Evolutionary conservation across 2,113 vertebrate genomes (phyloP).

Genomic region (Tretioscincus oriximinensis): DNA sequence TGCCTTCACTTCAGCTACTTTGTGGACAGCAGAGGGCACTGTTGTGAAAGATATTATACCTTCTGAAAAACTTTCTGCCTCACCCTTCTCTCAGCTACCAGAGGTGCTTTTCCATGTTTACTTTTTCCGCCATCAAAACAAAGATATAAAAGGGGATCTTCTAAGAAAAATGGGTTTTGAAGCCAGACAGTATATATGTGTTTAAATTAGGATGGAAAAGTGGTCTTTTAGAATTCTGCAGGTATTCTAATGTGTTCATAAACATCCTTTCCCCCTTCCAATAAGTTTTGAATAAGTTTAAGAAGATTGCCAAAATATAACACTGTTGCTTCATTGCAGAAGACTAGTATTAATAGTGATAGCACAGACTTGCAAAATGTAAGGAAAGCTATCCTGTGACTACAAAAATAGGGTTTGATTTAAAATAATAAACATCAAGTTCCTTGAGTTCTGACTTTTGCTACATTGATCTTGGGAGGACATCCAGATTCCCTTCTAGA

Average conservation of each 20-base stretch:
- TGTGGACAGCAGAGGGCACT: conserved; percentile 82
- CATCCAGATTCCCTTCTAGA: no score
- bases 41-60: conserved; percentile 66
- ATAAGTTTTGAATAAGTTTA: not conserved
- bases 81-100: conserved; percentile 61
- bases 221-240: not conserved
- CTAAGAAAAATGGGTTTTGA: not conserved
- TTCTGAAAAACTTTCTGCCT: conserved; percentile 64
- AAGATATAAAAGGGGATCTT: not conserved
- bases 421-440: no score
- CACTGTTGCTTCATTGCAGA: not conserved
- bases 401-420: no score
- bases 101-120: conserved; percentile 77
- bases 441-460: no score
- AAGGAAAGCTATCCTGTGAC: no score
- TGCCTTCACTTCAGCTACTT: conserved; percentile 71
- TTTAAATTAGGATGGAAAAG: not conserved
- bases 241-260: not conserved
- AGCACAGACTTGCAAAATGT: no score
- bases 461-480: no score
- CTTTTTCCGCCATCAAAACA: conserved; percentile 11
- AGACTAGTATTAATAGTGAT: not conserved
- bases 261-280: no score
- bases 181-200: not conserved
- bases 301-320: not conserved